Conservation (phyloP, 1,140 invertebrate species). For the Drosophila gunungcola region DNA sequence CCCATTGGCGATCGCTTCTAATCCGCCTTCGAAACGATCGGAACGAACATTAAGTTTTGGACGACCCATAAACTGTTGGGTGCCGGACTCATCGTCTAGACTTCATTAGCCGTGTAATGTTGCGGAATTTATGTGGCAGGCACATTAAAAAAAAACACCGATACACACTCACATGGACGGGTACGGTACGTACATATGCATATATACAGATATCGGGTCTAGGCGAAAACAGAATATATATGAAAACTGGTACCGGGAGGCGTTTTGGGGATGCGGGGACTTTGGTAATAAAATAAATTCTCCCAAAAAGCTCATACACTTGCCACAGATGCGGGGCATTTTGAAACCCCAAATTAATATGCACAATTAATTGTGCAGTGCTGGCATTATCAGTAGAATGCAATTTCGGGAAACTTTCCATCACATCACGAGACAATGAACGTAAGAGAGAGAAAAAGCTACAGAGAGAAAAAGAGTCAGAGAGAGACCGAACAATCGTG, state of each 20-base stretch:
- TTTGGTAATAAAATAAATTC: constrained; percentile 23
- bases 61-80: constrained; percentile 43
- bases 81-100: constrained; percentile 56
- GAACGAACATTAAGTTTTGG: constrained; percentile 17
- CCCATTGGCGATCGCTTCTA: constrained; percentile 9
- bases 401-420: constrained; percentile 75
- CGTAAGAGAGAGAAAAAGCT: constrained; percentile 8
- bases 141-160: constrained; percentile 70
- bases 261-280: constrained; percentile 1
- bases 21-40: constrained; percentile 11
- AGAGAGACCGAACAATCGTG: constrained; percentile 8
- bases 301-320: constrained; percentile 12
- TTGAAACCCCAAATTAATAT: constrained; percentile 29
- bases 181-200: constrained; percentile 3
- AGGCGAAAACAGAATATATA: constrained; percentile 17
- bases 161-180: constrained; percentile 8
- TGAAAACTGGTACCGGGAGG: constrained; percentile 32
- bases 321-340: constrained; percentile 4
- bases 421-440: constrained; percentile 61
- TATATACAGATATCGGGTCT: constrained; percentile 22
- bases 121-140: constrained; percentile 80
- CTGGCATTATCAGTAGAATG: constrained; percentile 63
- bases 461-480: not conserved
- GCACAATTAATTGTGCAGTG: constrained; percentile 53
- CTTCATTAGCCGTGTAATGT: constrained; percentile 78